These are phyloP conservation scores for Neoarius graeffei DNA, from an alignment of 2,113 vertebrate genomes.

Conservation along the genomic window DNA sequence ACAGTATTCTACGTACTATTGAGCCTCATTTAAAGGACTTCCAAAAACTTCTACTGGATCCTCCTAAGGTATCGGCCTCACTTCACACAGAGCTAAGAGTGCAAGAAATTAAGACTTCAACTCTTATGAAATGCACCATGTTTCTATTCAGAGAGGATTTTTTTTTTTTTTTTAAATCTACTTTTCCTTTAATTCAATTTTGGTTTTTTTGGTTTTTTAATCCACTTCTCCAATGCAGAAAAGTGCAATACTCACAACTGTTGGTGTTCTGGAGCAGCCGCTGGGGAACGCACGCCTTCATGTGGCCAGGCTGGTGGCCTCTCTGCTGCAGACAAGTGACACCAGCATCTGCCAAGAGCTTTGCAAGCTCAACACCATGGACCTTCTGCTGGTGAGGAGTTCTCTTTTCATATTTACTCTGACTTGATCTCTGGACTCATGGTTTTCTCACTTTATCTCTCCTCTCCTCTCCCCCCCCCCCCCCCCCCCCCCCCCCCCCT, in stretches of 20 bases:
- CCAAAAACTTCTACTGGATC: slow-evolving; percentile 90
- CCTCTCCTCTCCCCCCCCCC: background rate
- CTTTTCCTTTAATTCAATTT: background rate
- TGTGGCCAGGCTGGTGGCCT: slow-evolving; percentile 86
- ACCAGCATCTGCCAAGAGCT: slow-evolving; percentile 89
- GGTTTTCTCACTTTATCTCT: background rate
- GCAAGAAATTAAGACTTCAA: background rate
- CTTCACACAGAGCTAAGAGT: too few relatives aligned
- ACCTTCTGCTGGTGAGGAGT: slow-evolving; percentile 85
- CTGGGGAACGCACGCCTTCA: slow-evolving; percentile 93
- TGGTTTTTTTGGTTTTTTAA: too few relatives aligned
- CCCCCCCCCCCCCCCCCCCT: background rate
- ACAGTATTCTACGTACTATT: slow-evolving; percentile 87
- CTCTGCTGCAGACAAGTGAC: slow-evolving; percentile 86
- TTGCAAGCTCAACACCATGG: slow-evolving; percentile 87
- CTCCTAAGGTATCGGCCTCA: slow-evolving; percentile 83
- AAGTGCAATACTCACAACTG: slow-evolving; percentile 89
- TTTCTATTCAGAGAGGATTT: background rate
- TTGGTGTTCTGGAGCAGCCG: slow-evolving; percentile 91
- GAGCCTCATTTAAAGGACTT: slow-evolving; percentile 93
- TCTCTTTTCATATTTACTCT: background rate
- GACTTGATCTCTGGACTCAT: background rate
- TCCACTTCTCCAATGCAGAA: slow-evolving; percentile 69
- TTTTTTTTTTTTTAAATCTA: background rate
- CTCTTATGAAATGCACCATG: background rate